A percentile compares a stretch with the other conserved stretches of the same genome.
Evolutionary conservation across 2,113 vertebrate species (phyloP).

Genomic region (Platysternon megacephalum): DNA sequence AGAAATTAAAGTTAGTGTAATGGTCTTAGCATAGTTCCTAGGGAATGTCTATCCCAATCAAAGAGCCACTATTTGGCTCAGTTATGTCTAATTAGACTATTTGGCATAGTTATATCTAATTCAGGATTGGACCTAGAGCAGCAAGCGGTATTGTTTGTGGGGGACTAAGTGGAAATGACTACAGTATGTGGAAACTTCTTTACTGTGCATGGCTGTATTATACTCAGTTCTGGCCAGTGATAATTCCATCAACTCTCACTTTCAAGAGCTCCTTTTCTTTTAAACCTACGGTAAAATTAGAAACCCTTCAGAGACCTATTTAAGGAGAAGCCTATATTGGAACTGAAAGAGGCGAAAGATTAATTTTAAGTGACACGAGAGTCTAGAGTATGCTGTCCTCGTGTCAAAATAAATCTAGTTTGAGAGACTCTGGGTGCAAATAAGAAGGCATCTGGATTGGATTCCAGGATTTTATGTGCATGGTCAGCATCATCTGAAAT

Average conservation of each 20-base stretch:
- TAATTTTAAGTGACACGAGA: background rate
- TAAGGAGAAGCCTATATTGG: background rate
- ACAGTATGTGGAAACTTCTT: background rate
- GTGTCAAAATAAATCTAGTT: background rate
- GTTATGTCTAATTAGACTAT: background rate
- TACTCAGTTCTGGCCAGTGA: background rate
- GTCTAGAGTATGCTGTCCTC: background rate
- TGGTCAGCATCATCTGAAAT: background rate
- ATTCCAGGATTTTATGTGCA: background rate
- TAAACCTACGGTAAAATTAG: background rate
- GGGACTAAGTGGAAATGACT: background rate
- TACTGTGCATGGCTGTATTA: background rate
- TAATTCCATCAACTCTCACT: background rate
- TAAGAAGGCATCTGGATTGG: background rate
- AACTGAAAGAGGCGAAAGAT: background rate
- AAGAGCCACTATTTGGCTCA: background rate
- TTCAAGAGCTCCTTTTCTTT: background rate
- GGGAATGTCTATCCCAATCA: background rate
- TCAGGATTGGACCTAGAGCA: background rate
- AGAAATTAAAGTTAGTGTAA: background rate
- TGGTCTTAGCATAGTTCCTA: background rate
- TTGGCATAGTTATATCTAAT: background rate
- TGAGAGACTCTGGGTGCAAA: background rate
- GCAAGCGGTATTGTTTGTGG: background rate
- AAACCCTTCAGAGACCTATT: accelerated